phyloP scores from a whole-genome alignment of 2,888 invertebrate species.

The Rhagonycha lutea region DNA sequence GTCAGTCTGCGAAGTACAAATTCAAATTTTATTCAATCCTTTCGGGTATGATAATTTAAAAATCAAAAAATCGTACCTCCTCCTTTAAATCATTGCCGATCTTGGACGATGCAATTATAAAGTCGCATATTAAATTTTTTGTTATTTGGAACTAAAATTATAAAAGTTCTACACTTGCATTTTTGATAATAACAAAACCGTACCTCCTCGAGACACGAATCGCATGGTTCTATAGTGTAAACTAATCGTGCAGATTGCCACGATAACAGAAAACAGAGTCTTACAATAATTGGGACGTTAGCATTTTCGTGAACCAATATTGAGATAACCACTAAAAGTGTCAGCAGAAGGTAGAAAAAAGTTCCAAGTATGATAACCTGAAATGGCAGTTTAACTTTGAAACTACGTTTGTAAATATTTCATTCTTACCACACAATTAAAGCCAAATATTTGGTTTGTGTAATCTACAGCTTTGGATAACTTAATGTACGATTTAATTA shows the following conservation, averaged over 20 bases:
- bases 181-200: not conserved
- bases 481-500: not conserved
- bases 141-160: not conserved
- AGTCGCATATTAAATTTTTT: not conserved
- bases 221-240: not conserved
- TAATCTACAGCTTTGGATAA: not conserved
- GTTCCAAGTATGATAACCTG: not conserved
- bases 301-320: not conserved
- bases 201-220: not conserved
- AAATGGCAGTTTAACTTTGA: not conserved
- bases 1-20: no score
- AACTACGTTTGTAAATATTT: not conserved
- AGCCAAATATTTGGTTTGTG: not conserved
- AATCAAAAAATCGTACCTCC: not conserved
- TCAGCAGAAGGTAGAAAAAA: not conserved
- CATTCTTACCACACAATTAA: not conserved
- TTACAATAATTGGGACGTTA: not conserved
- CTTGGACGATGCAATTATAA: not conserved
- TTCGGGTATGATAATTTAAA: no score
- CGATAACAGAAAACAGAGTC: not conserved
- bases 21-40: no score
- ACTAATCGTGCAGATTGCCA: not conserved
- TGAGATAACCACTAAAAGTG: not conserved
- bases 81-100: not conserved
- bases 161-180: not conserved